These are phyloP conservation scores for Brenthis ino DNA, from an alignment of 2,888 invertebrate genomes.

Conservation along the genomic window DNA sequence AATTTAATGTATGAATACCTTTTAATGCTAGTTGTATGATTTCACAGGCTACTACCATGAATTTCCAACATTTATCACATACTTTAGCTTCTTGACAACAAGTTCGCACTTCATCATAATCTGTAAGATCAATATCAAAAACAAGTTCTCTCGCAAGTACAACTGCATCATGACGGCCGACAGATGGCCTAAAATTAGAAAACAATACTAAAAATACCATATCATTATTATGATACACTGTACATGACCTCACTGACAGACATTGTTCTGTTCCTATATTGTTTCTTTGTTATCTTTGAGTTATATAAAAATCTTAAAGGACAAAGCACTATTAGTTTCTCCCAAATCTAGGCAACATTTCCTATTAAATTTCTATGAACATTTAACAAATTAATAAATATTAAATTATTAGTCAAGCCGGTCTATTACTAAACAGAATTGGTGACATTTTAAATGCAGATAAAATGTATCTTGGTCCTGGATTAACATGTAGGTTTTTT, in stretches of 20 bases:
- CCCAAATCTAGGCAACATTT: too few relatives aligned
- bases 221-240: too few relatives aligned
- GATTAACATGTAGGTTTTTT: too few relatives aligned
- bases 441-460: too few relatives aligned
- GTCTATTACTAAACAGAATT: neutral
- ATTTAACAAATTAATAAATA: neutral
- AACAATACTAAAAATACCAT: too few relatives aligned
- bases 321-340: too few relatives aligned
- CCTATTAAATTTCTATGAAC: neutral
- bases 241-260: too few relatives aligned
- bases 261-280: too few relatives aligned
- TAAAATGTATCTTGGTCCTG: too few relatives aligned
- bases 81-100: slow-evolving; percentile 96
- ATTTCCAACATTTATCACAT: slow-evolving; percentile 98
- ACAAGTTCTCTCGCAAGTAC: slow-evolving; percentile 93
- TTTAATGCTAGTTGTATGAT: slow-evolving; percentile 92
- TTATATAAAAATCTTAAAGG: too few relatives aligned
- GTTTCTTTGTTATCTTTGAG: too few relatives aligned
- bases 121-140: slow-evolving; percentile 99
- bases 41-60: slow-evolving; percentile 96
- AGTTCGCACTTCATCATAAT: slow-evolving; percentile 97
- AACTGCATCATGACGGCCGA: slow-evolving; percentile 78
- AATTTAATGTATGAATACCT: slow-evolving; percentile 71
- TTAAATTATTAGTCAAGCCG: neutral
- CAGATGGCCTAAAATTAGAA: slow-evolving; percentile 77